Conservation (phyloP, 1,140 invertebrate genomes). For the Heliconius hewitsoni region DNA sequence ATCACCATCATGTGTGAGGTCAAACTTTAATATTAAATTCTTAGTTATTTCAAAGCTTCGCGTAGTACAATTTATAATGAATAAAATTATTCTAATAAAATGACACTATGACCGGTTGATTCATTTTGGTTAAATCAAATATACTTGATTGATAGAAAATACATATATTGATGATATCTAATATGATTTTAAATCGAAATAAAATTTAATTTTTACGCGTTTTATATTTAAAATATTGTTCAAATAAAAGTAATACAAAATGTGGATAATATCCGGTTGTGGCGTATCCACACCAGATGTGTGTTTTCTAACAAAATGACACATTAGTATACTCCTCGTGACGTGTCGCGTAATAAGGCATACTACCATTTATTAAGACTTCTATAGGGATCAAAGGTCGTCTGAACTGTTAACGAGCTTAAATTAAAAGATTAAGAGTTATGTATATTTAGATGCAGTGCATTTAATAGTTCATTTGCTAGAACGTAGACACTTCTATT, state of each 20-base stretch:
- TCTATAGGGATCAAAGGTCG: not conserved
- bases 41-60: not conserved
- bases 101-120: not conserved
- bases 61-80: not conserved
- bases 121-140: not conserved
- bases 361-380: not conserved
- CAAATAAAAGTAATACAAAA: no score
- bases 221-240: no score
- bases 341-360: not conserved
- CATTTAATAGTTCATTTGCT: not conserved
- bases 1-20: slow-evolving; percentile 1
- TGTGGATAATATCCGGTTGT: no score
- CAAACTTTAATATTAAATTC: slow-evolving; percentile 10
- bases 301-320: not conserved
- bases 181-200: no score
- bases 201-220: no score
- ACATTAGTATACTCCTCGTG: not conserved
- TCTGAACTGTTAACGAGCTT: not conserved
- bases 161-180: no score
- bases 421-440: slow-evolving; percentile 3
- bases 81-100: not conserved
- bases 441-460: not conserved
- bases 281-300: not conserved
- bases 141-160: not conserved
- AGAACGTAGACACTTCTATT: not conserved